phyloP scores from a whole-genome alignment of 2,888 invertebrate species.

The Mesodorylaimus sp. region DNA sequence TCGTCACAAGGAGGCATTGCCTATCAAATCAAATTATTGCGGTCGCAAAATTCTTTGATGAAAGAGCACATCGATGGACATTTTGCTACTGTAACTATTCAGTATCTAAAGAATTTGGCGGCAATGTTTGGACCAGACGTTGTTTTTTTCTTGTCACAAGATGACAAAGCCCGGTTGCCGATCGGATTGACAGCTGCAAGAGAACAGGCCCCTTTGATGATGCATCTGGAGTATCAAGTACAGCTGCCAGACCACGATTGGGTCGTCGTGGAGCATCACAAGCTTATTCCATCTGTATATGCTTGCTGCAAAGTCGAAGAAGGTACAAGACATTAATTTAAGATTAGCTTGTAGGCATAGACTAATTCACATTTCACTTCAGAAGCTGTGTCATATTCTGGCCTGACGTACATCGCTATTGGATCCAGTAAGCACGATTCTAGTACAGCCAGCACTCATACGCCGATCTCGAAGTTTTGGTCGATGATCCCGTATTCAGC shows the following conservation, averaged over 20 bases:
- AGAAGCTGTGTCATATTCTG: conserved; percentile 25
- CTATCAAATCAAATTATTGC: background rate
- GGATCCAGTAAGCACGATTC: conserved; percentile 22
- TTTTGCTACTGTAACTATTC: conserved; percentile 20
- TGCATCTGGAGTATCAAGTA: conserved; percentile 13
- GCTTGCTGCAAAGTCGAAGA: conserved; percentile 21
- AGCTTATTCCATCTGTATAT: conserved; percentile 27
- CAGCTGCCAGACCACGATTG: conserved; percentile 25
- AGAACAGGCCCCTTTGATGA: conserved; percentile 21
- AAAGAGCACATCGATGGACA: conserved; percentile 20
- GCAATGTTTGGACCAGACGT: conserved; percentile 18
- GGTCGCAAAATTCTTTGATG: conserved; percentile 11
- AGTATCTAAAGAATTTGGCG: conserved; percentile 18
- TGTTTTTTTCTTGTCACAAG: conserved; percentile 18
- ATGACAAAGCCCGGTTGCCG: conserved; percentile 29
- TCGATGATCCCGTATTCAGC: conserved; percentile 21
- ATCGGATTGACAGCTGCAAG: conserved; percentile 32
- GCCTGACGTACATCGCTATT: conserved; percentile 33
- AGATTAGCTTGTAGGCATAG: too few species aligned
- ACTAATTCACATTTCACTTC: too few species aligned
- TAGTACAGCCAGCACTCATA: conserved; percentile 22
- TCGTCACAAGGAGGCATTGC: too few species aligned
- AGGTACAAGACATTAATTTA: too few species aligned
- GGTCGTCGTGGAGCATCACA: conserved; percentile 22
- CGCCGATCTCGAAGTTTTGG: too few species aligned